Evolutionary conservation across 2,888 invertebrate species (phyloP).

Genomic region (Drosophila austrosaltans): DNA sequence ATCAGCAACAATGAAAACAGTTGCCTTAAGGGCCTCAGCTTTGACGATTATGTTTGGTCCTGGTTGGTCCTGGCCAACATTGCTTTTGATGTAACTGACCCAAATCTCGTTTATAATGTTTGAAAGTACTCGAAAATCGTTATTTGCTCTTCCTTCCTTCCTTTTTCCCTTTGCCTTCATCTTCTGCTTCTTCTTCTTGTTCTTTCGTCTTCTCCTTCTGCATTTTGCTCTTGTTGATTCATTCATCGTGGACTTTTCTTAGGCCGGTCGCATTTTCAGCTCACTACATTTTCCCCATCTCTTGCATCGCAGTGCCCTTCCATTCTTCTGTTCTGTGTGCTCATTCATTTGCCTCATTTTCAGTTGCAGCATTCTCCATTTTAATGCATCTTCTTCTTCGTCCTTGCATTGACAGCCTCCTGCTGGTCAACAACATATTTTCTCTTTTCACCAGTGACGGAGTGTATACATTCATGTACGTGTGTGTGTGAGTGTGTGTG

Average conservation of each 20-base stretch:
- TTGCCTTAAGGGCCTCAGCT: slow-evolving; percentile 50
- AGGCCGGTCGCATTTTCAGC: slow-evolving; percentile 39
- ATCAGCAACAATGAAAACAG: slow-evolving; percentile 33
- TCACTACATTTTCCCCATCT: slow-evolving; percentile 25
- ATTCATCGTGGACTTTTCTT: slow-evolving; percentile 52
- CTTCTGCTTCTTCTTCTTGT: slow-evolving; percentile 18
- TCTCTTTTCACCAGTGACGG: slow-evolving; percentile 28
- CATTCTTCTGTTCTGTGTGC: slow-evolving; percentile 36
- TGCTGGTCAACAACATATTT: slow-evolving; percentile 37
- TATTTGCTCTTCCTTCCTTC: slow-evolving; percentile 33
- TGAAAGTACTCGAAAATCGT: slow-evolving; percentile 30
- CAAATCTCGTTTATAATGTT: slow-evolving; percentile 64
- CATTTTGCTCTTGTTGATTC: slow-evolving; percentile 38
- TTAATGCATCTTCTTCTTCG: slow-evolving; percentile 55
- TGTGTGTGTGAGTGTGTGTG: slow-evolving; percentile 7
- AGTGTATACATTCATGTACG: background rate
- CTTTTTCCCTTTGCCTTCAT: slow-evolving; percentile 9
- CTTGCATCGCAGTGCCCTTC: slow-evolving; percentile 4
- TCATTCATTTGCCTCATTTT: slow-evolving; percentile 71
- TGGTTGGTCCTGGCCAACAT: slow-evolving; percentile 50
- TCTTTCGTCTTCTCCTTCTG: background rate
- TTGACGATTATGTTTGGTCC: slow-evolving; percentile 63
- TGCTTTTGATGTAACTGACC: slow-evolving; percentile 78
- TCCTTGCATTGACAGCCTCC: slow-evolving; percentile 46
- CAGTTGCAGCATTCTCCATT: slow-evolving; percentile 65